These are phyloP conservation scores for Heterotis niloticus DNA, from an alignment of 2,113 vertebrate species.

Conservation along the genomic window DNA sequence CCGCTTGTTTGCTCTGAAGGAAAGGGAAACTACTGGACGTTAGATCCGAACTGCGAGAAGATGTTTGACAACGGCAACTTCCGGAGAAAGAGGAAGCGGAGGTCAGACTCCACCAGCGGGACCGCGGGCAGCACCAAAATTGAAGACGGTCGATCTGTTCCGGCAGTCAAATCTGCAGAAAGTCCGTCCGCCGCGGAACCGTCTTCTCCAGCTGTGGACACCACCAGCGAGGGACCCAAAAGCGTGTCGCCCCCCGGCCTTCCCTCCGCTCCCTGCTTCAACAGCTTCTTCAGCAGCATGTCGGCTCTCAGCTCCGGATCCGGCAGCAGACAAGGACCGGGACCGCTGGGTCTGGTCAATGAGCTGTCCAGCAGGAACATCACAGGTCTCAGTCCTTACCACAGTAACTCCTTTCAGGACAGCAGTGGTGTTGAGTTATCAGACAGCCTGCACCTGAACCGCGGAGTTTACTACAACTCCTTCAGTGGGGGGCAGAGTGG, in stretches of 20 bases:
- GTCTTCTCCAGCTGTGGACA: conserved; percentile 74
- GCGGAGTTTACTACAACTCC: conserved; percentile 80
- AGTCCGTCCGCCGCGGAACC: conserved; percentile 73
- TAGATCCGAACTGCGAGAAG: conserved; percentile 98
- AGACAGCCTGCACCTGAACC: conserved; percentile 69
- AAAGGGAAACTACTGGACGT: conserved; percentile 97
- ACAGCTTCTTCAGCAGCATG: conserved; percentile 87
- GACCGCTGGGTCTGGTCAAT: conserved; percentile 66
- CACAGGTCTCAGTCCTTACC: conserved; percentile 66
- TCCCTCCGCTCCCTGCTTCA: conserved; percentile 75
- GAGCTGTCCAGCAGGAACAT: conserved; percentile 71
- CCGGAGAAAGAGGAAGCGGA: conserved; percentile 87
- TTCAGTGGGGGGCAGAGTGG: conserved; percentile 74
- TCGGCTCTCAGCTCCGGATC: conserved; percentile 64
- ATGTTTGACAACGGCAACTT: conserved; percentile 99
- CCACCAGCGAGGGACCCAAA: conserved; percentile 65
- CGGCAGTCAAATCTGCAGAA: conserved; percentile 63
- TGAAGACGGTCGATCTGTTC: conserved; percentile 62
- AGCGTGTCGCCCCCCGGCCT: conserved; percentile 69
- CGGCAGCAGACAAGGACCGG: conserved; percentile 56
- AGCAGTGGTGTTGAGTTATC: conserved; percentile 54
- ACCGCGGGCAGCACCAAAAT: conserved; percentile 64
- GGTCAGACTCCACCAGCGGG: conserved; percentile 67
- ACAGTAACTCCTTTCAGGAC: conserved; percentile 44
- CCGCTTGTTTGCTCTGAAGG: conserved; percentile 56